Base-by-base conservation (phyloP, 2,113 vertebrate genomes). In the Acanthochromis polyacanthus region DNA sequence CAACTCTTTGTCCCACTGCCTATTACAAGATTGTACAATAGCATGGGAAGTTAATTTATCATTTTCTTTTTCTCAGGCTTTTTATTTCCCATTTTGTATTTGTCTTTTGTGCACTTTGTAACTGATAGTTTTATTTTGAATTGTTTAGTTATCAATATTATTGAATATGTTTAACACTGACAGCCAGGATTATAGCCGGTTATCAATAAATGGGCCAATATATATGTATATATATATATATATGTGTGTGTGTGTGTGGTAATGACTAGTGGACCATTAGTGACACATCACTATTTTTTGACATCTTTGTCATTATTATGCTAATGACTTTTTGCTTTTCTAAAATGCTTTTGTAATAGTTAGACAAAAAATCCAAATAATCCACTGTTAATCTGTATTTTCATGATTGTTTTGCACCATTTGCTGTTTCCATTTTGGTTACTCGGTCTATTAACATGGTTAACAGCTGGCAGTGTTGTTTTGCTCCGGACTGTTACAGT, bases 21-120 rank as follows among this genome's bases (percentile, higher is more conserved):
- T 40, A 43, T 84, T 75, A 76, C 28, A 69, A 82, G 70, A 87
- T 81, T 88, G 81, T 91, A 67, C 64, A 71, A 81, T 86, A 75
- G 75, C 80, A 78, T 45, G 22, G 66, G 70, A 84, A 84, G 68
- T 12, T 71, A 73, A 84, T 70, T 84, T 80, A 85, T 82, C 23
- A 52, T 70, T 73, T 46, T 38, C 40, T 22, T 53, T 45, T 86
- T 75, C 68, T 89, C 78, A 88, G 77, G 78, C 73, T 84, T 88
- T 87, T 73, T 74, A 59, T 81, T 66, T 84, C 40, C 53, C 12
- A 19, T 71, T 80, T 84, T 88, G 17, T 81, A 50, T 78, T 72
- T 70, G 46, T 81, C 28, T 74, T 86, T 85, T 82, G 67, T 85
- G 82, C 92, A 92, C 91, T 93, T 92, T 92, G 71, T 83, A 72